Base-by-base conservation (phyloP, 2,888 invertebrate genomes). In the Drosophila ochracea region DNA sequence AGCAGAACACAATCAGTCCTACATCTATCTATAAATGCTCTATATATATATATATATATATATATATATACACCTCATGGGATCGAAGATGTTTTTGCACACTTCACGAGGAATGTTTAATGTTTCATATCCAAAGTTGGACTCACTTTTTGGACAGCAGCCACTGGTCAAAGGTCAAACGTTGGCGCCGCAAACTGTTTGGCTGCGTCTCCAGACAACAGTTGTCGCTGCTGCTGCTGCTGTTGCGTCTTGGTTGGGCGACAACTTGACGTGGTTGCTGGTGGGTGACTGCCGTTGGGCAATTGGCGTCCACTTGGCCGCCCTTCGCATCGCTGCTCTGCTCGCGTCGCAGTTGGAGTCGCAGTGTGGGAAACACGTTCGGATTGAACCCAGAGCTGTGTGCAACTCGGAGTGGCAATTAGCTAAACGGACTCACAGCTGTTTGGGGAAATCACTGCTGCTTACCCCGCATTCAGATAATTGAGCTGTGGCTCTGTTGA, bases 151-250 rank as follows among this genome's bases (percentile, higher is more conserved):
- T 81, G 19, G 31, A n/a, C 41, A 47, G 9, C 9, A 81, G 58
- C 82, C 81, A 81, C 55, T 76, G 50, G 5, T 82, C 79, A 25
- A 76, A 81, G 59, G 59, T 76, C 52, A 73, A 11, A n/a, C 70
- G 70, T 3, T 28, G 63, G 4, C 30, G 39, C 33, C 3, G 21
- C 3, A 3, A 3, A n/a, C 9, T 7, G 5, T 0, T 37, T 52
- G 11, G 4, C 30, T 31, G 33, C 47, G 7, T 21, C 21, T 47
- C 13, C 21, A 21, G 47, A 21, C 47, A 47, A 21, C 21, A 39
- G 19, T 39, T 39, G 39, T 4, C 19, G 47, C 4, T 21, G 7
- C 21, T 13, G 41, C 65, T 28, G 43, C 19, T 55, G 43, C 3
- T 55, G 43, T 3, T 21, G 41, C 72, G 52, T 39, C 75, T 54